Conservation (phyloP, 2,888 invertebrate genomes). For the Diarsia brunnea region DNA sequence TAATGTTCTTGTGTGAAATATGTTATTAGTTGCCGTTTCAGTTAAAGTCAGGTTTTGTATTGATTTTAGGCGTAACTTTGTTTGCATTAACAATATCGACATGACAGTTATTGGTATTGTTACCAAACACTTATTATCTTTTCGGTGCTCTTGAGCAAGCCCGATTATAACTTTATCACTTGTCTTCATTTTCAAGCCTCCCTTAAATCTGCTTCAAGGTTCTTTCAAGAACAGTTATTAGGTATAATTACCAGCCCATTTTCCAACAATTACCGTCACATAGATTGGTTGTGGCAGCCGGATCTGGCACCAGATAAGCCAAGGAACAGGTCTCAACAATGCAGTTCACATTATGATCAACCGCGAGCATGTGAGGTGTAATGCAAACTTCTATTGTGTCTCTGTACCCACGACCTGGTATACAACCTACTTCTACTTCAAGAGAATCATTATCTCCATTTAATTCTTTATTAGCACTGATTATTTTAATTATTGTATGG, state of each 20-base stretch:
- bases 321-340: constrained; percentile 49
- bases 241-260: constrained; percentile 26
- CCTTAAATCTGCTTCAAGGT: not conserved
- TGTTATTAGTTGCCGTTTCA: constrained; percentile 28
- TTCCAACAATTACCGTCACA: constrained; percentile 38
- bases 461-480: constrained; percentile 16
- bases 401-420: constrained; percentile 46
- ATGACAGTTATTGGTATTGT: not conserved
- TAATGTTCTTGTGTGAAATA: constrained; percentile 48
- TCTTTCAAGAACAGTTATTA: not conserved
- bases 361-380: constrained; percentile 8
- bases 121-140: not conserved
- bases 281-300: constrained; percentile 30
- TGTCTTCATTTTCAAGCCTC: not conserved
- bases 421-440: constrained; percentile 43
- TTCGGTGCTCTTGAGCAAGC: too few relatives aligned
- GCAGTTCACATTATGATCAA: constrained; percentile 47
- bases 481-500: constrained; percentile 9
- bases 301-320: constrained; percentile 55
- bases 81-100: constrained; percentile 8
- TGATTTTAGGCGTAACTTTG: constrained; percentile 19
- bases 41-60: constrained; percentile 1
- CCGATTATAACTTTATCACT: not conserved
- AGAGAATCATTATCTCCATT: constrained; percentile 18
- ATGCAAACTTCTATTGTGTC: constrained; percentile 47